Base-by-base conservation (phyloP, 1,140 invertebrate genomes). In the Brachionus paranguensis region DNA sequence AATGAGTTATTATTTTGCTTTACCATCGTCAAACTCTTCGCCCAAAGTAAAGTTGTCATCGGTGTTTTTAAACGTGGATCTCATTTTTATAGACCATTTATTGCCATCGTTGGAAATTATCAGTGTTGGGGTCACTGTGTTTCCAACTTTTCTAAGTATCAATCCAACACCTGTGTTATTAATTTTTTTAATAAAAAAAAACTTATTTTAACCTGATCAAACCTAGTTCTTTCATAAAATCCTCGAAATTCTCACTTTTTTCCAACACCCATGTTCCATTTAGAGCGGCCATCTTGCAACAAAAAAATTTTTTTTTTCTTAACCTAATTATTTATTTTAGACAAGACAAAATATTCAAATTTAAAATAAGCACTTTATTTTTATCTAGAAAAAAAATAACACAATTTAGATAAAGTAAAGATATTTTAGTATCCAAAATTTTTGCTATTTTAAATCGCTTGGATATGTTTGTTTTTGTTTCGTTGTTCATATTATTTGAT, bases 1-100 rank as follows among this genome's bases (percentile, higher is more conserved):
- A 37, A n/a, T 33, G 29, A 33, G 29, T 64, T 79, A 33, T 29
- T 41, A 43, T 20, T 43, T 43, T 17, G 6, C 2, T 47, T 60
- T 68, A 81, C 78, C 78, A 64, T 96, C 94, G 11, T 95, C 93
- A 88, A 96, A 95, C 87, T 95, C 93, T 85, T 93, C 92, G 20
- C 93, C 93, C 2, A 94, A 90, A 85, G 91, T 94, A 89, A 96
- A 96, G 85, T 91, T 93, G 60, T 94, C 92, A 78, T 93, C 91
- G 0, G 92, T 91, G 86, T 92, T 95, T 88, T 95, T 96, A 89
- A 96, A 95, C 0, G 94, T 94, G 8, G 95, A 95, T 6, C 91
- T 91, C 3, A 94, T 94, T 85, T 93, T 93, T 45, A 96, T 86
- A 0, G 91, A 92, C 89, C 93, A 95, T 2, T 89, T 86, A 85